phyloP scores from a whole-genome alignment of 1,140 invertebrate species.

The Parapsyche elsis region DNA sequence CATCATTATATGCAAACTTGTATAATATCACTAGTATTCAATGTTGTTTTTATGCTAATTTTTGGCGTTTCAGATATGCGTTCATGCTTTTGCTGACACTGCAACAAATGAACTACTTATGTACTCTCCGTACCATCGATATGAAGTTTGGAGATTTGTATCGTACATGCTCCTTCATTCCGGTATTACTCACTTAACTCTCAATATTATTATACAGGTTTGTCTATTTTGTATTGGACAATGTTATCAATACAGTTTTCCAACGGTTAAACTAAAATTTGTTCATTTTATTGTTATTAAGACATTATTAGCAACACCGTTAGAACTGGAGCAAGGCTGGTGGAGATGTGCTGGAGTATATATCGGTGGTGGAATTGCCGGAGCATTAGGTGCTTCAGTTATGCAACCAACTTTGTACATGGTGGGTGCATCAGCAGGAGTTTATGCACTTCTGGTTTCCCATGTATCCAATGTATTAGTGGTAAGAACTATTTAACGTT shows the following conservation, averaged over 20 bases:
- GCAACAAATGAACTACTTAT: constrained; percentile 35
- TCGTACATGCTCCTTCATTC: constrained; percentile 88
- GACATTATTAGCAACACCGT: constrained; percentile 73
- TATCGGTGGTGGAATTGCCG: constrained; percentile 74
- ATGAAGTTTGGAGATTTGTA: constrained; percentile 79
- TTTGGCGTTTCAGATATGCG: constrained; percentile 44
- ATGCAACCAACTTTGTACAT: constrained; percentile 82
- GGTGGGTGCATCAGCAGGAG: constrained; percentile 93
- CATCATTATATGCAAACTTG: background rate
- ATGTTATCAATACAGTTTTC: background rate
- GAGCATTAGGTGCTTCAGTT: constrained; percentile 81
- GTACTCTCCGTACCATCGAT: constrained; percentile 50
- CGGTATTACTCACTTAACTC: constrained; percentile 71
- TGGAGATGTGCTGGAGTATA: constrained; percentile 79
- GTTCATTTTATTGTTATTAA: constrained; percentile 64
- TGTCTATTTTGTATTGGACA: constrained; percentile 63
- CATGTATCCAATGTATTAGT: constrained; percentile 90
- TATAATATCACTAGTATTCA: constrained; percentile 18
- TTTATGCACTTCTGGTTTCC: constrained; percentile 91
- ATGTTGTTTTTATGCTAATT: constrained; percentile 11
- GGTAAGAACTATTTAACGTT: constrained; percentile 68
- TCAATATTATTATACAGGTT: constrained; percentile 76
- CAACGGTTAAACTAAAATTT: too few relatives aligned
- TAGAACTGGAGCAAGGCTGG: constrained; percentile 88
- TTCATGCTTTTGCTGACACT: constrained; percentile 47